These are phyloP conservation scores for Onychomys arenicola DNA, from an alignment of 2,797 vertebrate species.

Conservation along the genomic window DNA sequence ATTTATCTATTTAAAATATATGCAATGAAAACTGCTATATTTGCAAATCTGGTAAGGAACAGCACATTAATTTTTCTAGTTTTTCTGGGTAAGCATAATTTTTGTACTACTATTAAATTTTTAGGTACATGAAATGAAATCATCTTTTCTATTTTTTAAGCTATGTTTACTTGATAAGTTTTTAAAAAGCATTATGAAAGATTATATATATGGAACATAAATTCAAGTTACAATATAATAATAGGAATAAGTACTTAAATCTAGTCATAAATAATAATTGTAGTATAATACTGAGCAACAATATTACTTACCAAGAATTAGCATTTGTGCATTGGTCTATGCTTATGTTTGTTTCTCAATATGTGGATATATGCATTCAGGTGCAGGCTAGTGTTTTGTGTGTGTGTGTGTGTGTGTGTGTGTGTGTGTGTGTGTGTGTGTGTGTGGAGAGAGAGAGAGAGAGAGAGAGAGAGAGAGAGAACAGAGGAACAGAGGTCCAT, in stretches of 20 bases:
- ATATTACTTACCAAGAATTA: neutral
- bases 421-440: neutral
- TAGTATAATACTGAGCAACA: neutral
- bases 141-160: constrained; percentile 79
- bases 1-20: constrained; percentile 85
- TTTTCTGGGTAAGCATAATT: constrained; percentile 83
- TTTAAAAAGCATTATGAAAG: neutral
- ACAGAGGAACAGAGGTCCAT: no score
- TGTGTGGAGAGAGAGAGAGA: fast-evolving
- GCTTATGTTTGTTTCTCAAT: neutral
- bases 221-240: neutral
- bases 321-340: neutral
- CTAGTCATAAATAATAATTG: neutral
- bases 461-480: neutral
- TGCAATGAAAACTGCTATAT: constrained; percentile 84
- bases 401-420: neutral
- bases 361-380: neutral
- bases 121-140: constrained; percentile 73
- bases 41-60: constrained; percentile 85
- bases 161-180: constrained; percentile 34
- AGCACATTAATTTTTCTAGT: constrained; percentile 86
- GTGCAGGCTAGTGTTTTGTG: neutral
- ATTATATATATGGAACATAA: neutral
- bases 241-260: neutral
- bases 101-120: constrained; percentile 81